phyloP scores from a whole-genome alignment of 2,797 vertebrate genomes.

The Xenopus petersii region DNA sequence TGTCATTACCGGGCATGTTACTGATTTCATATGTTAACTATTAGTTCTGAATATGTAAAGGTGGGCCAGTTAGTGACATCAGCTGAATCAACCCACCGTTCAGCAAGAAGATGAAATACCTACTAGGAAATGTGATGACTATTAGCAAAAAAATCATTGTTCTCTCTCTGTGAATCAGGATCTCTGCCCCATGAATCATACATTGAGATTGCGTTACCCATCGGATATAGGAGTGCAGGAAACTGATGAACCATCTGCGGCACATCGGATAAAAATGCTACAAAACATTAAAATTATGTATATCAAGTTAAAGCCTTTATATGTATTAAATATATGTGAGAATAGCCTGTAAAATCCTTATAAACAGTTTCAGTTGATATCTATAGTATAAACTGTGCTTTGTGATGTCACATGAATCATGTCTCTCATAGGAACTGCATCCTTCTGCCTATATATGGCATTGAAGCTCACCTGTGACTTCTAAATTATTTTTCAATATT shows the following conservation, averaged over 20 bases:
- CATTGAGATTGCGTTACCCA: constrained; percentile 27
- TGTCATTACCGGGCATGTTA: no score
- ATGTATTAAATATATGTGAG: neutral
- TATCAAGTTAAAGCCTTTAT: neutral
- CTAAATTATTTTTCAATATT: no score
- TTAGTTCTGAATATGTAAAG: constrained; percentile 15
- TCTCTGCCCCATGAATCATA: constrained; percentile 31
- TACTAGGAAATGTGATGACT: constrained; percentile 18
- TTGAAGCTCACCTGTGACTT: no score
- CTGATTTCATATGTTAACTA: neutral
- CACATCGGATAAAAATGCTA: constrained; percentile 11
- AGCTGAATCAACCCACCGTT: constrained; percentile 28
- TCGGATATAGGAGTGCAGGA: constrained; percentile 18
- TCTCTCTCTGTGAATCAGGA: constrained; percentile 18
- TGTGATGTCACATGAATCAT: no score
- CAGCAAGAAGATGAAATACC: neutral
- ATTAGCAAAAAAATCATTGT: constrained; percentile 8
- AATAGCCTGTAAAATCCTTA: no score
- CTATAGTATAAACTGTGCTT: no score
- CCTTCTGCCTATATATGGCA: no score
- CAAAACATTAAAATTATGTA: constrained; percentile 2
- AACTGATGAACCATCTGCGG: constrained; percentile 23
- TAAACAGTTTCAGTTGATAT: no score
- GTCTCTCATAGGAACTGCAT: no score
- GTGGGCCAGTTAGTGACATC: constrained; percentile 26